Percentiles rank a stretch among this genome's conserved stretches.
Evolutionary conservation across 1,140 invertebrate species (phyloP).

Genomic region (Theocolax elegans): DNA sequence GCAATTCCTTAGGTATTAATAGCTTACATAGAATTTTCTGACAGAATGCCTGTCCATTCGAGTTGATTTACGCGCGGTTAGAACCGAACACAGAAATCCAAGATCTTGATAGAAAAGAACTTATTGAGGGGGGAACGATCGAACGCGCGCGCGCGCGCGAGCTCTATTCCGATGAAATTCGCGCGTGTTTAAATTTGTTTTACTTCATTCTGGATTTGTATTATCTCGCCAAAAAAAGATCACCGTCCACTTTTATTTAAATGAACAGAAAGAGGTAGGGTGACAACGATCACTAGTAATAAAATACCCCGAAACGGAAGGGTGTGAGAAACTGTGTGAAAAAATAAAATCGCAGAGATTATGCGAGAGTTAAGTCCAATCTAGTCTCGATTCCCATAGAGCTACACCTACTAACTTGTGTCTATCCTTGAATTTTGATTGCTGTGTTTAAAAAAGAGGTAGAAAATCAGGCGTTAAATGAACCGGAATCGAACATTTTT

Average conservation of each 20-base stretch:
- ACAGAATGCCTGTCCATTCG: too few relatives aligned
- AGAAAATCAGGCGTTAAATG: not conserved
- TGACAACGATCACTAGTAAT: not conserved
- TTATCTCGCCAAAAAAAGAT: constrained; percentile 16
- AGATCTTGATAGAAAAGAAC: constrained; percentile 33
- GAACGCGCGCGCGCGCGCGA: too few relatives aligned
- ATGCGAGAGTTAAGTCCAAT: not conserved
- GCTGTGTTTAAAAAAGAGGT: not conserved
- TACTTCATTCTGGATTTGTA: not conserved
- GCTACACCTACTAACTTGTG: too few relatives aligned
- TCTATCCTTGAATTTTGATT: constrained; percentile 17
- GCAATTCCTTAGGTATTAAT: not conserved
- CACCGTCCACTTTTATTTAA: constrained; percentile 23
- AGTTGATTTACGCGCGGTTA: constrained; percentile 4
- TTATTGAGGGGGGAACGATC: constrained; percentile 13
- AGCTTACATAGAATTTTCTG: not conserved
- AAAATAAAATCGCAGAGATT: constrained; percentile 6
- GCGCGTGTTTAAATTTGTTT: constrained; percentile 23
- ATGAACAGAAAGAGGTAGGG: constrained; percentile 12
- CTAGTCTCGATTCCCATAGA: not conserved
- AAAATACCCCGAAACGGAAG: constrained; percentile 8
- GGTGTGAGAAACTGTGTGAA: constrained; percentile 24
- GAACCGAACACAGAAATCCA: constrained; percentile 2
- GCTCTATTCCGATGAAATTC: constrained; percentile 8
- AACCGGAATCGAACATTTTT: constrained; percentile 6